phyloP scores from a whole-genome alignment of 2,797 vertebrate genomes.

The Trichosurus vulpecula region DNA sequence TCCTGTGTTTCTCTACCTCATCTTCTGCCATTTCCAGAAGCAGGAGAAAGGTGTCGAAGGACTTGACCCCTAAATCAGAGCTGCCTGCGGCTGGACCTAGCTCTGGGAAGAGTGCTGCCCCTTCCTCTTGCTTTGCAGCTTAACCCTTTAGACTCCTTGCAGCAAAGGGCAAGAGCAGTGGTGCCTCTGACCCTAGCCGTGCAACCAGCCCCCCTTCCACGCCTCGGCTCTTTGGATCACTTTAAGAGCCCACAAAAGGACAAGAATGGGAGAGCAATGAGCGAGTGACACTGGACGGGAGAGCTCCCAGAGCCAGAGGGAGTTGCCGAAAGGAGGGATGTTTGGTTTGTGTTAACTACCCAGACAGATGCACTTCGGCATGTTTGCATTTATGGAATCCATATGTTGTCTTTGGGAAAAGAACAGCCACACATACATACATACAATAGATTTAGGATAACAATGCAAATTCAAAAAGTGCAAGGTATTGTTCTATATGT shows the following conservation, averaged over 20 bases:
- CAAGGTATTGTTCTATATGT: slow-evolving; percentile 62
- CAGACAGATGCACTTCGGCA: slow-evolving; percentile 85
- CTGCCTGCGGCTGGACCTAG: slow-evolving; percentile 76
- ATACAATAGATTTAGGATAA: slow-evolving; percentile 78
- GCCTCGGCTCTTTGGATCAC: slow-evolving; percentile 64
- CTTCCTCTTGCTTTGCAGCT: slow-evolving; percentile 69
- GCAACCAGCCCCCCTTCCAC: slow-evolving; percentile 63
- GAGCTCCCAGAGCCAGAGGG: slow-evolving; percentile 64
- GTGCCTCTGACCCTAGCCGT: slow-evolving; percentile 60
- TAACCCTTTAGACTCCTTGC: slow-evolving; percentile 76
- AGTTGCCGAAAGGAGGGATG: slow-evolving; percentile 75
- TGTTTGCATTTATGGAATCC: slow-evolving; percentile 86
- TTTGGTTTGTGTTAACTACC: slow-evolving; percentile 85
- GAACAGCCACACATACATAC: slow-evolving; percentile 79
- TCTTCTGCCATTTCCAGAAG: slow-evolving; percentile 77
- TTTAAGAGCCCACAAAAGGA: slow-evolving; percentile 62
- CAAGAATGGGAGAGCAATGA: slow-evolving; percentile 62
- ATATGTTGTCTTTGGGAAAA: slow-evolving; percentile 84
- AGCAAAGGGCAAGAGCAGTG: neutral
- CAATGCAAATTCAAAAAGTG: slow-evolving; percentile 64
- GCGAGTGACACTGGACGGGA: slow-evolving; percentile 64
- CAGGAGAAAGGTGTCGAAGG: slow-evolving; percentile 80
- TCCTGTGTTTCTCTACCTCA: slow-evolving; percentile 49
- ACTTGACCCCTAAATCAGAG: slow-evolving; percentile 84
- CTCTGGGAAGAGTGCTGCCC: slow-evolving; percentile 72